Percentiles rank a stretch among this genome's conserved stretches.
phyloP scores from a whole-genome alignment of 2,888 invertebrate genomes.

The Agrotis puta region DNA sequence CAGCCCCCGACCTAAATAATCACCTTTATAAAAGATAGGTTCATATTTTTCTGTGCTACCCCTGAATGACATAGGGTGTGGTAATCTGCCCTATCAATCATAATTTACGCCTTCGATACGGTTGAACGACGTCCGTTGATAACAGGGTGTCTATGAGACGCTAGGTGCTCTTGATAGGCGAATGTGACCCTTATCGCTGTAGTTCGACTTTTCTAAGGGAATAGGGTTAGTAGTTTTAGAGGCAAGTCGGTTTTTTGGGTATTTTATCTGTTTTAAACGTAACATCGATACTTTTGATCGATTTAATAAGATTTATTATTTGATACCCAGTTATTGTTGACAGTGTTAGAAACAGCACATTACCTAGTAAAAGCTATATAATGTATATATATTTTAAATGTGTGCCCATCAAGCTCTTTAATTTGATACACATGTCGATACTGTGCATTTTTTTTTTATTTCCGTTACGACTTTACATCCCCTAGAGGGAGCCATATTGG shows the following conservation, averaged over 20 bases:
- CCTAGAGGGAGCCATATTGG: too few species aligned
- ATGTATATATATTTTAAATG: too few species aligned
- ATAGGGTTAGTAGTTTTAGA: constrained; percentile 19
- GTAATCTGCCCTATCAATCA: constrained; percentile 64
- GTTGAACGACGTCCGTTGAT: constrained; percentile 54
- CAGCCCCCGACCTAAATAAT: too few species aligned
- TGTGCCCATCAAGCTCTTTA: too few species aligned
- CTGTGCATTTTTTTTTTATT: too few species aligned
- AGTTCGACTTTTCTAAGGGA: constrained; percentile 12
- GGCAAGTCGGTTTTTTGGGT: neutral
- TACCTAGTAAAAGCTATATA: too few species aligned
- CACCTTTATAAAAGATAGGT: neutral
- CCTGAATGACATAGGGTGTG: constrained; percentile 36
- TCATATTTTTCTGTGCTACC: constrained; percentile 25
- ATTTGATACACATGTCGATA: too few species aligned
- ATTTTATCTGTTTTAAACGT: neutral
- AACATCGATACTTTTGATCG: neutral
- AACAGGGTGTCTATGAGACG: constrained; percentile 37
- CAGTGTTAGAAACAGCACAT: too few species aligned
- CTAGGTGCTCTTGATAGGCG: constrained; percentile 18
- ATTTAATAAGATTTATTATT: too few species aligned
- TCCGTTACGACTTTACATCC: too few species aligned
- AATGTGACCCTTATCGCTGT: constrained; percentile 43
- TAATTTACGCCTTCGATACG: constrained; percentile 64
- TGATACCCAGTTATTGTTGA: too few species aligned